Evolutionary conservation across 64 coral and sea anemone species (phyloP).

Genomic region (Acropora tenuis): DNA sequence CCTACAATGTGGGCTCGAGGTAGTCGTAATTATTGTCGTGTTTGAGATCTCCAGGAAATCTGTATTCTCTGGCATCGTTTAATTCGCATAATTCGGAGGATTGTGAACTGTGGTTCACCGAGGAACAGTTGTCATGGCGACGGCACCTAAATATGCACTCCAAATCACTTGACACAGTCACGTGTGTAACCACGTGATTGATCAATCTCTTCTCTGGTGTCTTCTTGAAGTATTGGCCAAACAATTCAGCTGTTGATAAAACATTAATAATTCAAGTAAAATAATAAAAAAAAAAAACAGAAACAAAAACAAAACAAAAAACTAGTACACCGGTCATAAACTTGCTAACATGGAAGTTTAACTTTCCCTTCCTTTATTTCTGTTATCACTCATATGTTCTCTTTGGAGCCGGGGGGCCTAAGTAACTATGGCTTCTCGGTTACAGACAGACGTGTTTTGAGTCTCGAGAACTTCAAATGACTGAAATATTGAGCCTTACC

Average conservation of each 20-base stretch:
- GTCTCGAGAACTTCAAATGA: too few relatives aligned
- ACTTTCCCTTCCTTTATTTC: too few relatives aligned
- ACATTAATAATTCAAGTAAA: not conserved
- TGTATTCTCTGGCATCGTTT: not conserved
- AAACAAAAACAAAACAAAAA: too few relatives aligned
- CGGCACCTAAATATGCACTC: constrained; percentile 23
- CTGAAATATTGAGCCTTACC: too few relatives aligned
- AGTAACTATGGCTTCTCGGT: too few relatives aligned
- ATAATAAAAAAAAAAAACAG: too few relatives aligned
- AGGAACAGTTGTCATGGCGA: constrained; percentile 1
- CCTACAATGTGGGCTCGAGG: not conserved
- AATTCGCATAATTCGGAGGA: constrained; percentile 3
- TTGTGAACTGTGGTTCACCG: not conserved
- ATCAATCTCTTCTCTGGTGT: not conserved
- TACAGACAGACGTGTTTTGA: too few relatives aligned
- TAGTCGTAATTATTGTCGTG: not conserved
- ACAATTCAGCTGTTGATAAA: not conserved
- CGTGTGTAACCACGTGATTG: not conserved
- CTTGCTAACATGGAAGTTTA: too few relatives aligned
- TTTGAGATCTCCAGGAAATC: constrained; percentile 7
- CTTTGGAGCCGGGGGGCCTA: too few relatives aligned
- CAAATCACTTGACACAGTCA: constrained; percentile 12
- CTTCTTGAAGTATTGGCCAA: constrained; percentile 24
- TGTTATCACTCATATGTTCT: too few relatives aligned
- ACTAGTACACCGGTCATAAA: too few relatives aligned